Evolutionary conservation across 2,113 vertebrate genomes (phyloP).

Genomic region (Neotoma lepida): DNA sequence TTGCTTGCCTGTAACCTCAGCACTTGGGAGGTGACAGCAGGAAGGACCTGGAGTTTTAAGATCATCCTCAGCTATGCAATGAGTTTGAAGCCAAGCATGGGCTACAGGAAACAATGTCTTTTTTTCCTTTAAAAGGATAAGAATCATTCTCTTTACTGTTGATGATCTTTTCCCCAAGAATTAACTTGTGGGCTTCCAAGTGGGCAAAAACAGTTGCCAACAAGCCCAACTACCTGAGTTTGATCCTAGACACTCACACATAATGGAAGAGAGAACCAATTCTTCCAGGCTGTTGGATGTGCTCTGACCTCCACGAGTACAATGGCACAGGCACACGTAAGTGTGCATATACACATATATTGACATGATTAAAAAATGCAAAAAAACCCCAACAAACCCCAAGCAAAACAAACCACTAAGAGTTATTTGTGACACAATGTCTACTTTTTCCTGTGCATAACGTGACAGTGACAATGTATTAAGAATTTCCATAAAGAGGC

Average conservation of each 20-base stretch:
- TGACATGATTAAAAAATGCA: background rate
- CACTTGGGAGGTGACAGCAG: background rate
- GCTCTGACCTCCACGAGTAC: background rate
- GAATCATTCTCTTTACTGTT: background rate
- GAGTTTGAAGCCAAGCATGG: background rate
- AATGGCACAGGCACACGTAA: background rate
- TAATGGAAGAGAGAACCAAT: background rate
- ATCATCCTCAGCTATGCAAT: background rate
- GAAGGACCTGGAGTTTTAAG: background rate
- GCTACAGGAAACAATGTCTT: too few species aligned
- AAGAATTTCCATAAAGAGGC: background rate
- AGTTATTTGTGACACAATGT: constrained; percentile 14
- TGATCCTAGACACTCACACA: background rate
- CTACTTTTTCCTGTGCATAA: background rate
- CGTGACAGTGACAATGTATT: background rate
- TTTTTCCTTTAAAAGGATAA: too few species aligned
- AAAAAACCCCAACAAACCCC: background rate
- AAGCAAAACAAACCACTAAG: too few species aligned
- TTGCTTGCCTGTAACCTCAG: too few species aligned
- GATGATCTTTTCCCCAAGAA: background rate
- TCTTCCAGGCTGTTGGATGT: background rate
- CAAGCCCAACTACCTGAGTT: background rate
- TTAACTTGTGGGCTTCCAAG: background rate
- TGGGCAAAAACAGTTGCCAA: background rate
- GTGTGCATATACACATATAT: background rate